Conservation (phyloP, 2,888 invertebrate species). For the Incurvaria masculella region DNA sequence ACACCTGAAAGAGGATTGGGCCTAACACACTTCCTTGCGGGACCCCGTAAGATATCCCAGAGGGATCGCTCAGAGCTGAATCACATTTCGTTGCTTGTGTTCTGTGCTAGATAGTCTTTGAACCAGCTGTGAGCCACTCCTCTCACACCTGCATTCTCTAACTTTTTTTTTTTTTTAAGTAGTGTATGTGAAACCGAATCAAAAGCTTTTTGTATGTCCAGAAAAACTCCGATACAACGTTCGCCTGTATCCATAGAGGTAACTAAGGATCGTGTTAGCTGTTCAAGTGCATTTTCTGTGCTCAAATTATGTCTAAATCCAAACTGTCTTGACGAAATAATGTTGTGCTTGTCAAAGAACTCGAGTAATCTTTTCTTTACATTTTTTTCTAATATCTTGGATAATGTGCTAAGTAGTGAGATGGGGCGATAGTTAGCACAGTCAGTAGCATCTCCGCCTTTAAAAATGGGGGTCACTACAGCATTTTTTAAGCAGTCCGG, state of each 20-base stretch:
- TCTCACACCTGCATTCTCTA: neutral
- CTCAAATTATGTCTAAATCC: neutral
- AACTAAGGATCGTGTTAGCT: neutral
- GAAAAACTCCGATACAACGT: neutral
- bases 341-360: neutral
- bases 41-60: neutral
- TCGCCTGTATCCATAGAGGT: neutral
- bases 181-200: neutral
- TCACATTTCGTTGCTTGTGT: neutral
- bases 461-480: neutral
- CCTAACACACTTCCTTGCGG: neutral
- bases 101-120: neutral
- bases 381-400: neutral
- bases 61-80: neutral
- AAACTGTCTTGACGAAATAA: neutral
- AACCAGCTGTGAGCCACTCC: neutral
- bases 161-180: neutral
- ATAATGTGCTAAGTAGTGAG: neutral
- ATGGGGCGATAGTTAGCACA: neutral
- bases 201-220: neutral
- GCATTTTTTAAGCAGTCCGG: neutral
- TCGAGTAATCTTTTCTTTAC: neutral
- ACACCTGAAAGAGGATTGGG: neutral
- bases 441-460: neutral
- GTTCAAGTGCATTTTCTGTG: neutral